These are phyloP conservation scores for Gymnoscelis rufifasciata DNA, from an alignment of 2,888 invertebrate genomes.

Conservation along the genomic window DNA sequence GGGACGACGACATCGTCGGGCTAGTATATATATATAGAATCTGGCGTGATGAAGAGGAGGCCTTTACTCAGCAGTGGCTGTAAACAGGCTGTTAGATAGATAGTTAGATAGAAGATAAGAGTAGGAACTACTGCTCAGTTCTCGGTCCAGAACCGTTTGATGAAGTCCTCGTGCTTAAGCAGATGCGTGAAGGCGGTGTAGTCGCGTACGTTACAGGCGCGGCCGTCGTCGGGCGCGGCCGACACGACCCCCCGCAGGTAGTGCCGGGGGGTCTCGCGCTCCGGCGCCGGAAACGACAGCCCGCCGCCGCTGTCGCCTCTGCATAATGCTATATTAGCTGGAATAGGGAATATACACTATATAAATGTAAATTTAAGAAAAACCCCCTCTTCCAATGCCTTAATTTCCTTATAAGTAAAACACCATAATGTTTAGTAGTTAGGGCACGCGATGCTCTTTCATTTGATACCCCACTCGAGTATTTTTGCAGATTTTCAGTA, in stretches of 20 bases:
- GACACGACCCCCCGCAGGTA: conserved; percentile 61
- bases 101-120: background rate
- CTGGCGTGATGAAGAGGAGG: too few species aligned
- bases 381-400: too few species aligned
- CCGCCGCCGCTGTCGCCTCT: conserved; percentile 67
- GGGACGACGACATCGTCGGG: too few species aligned
- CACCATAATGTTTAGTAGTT: too few species aligned
- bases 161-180: background rate
- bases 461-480: too few species aligned
- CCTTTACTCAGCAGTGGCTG: too few species aligned
- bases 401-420: background rate
- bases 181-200: conserved; percentile 49
- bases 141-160: background rate
- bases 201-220: conserved; percentile 43
- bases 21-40: too few species aligned
- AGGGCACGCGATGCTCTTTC: too few species aligned
- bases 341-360: background rate
- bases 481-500: too few species aligned
- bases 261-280: conserved; percentile 40
- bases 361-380: background rate
- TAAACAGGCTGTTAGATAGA: too few species aligned
- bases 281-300: conserved; percentile 41
- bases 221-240: conserved; percentile 45
- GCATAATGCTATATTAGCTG: conserved; percentile 42
- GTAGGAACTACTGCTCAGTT: too few species aligned